A percentile compares a stretch with the other conserved stretches of the same genome.
These are phyloP conservation scores for Thaleichthys pacificus DNA, from an alignment of 2,797 vertebrate genomes.

Conservation along the genomic window DNA sequence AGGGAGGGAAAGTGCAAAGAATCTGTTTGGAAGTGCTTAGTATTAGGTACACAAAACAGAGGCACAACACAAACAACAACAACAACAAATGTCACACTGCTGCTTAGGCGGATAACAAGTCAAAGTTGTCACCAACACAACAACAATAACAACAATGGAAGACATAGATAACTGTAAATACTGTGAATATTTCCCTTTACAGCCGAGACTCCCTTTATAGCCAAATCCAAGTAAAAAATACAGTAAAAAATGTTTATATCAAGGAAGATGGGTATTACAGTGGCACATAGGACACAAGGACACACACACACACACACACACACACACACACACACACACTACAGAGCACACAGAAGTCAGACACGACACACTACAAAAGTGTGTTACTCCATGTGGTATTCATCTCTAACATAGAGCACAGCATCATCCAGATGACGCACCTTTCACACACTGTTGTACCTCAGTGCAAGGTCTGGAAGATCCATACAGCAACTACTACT, in stretches of 20 bases:
- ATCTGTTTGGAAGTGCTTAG: too few relatives aligned
- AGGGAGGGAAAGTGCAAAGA: too few relatives aligned
- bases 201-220: neutral
- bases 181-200: too few relatives aligned
- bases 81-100: too few relatives aligned
- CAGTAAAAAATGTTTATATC: neutral
- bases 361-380: neutral
- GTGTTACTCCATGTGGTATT: neutral
- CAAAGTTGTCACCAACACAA: too few relatives aligned
- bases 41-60: too few relatives aligned
- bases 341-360: neutral
- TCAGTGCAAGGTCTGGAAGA: constrained; percentile 7
- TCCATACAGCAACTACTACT: neutral
- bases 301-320: constrained; percentile 1
- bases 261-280: neutral
- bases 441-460: neutral
- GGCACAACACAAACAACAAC: too few relatives aligned
- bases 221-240: neutral
- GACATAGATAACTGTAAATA: too few relatives aligned
- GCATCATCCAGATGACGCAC: too few relatives aligned
- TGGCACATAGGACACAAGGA: neutral
- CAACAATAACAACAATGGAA: too few relatives aligned
- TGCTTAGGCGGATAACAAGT: too few relatives aligned
- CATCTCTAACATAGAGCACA: constrained; percentile 4
- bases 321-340: neutral